Evolutionary conservation across 2,888 invertebrate species (phyloP).

Genomic region (Palloptera scutellata): DNA sequence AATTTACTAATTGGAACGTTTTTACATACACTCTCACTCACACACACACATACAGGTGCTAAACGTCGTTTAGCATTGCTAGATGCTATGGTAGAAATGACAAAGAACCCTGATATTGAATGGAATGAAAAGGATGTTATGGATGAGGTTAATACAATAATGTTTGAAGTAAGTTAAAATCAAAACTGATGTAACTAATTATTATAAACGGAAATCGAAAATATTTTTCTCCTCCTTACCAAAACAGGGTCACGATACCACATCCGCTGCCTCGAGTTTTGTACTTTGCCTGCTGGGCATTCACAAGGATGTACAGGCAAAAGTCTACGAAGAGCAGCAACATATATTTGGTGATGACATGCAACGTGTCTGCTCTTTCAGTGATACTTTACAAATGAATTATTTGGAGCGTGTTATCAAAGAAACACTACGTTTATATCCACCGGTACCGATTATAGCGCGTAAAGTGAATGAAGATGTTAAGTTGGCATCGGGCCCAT

Average conservation of each 20-base stretch:
- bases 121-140: constrained; percentile 82
- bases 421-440: constrained; percentile 79
- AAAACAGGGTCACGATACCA: constrained; percentile 79
- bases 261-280: constrained; percentile 87
- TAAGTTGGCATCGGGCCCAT: constrained; percentile 69
- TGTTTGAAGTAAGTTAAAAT: constrained; percentile 73
- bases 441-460: constrained; percentile 82
- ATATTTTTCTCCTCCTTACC: not conserved
- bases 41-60: constrained; percentile 66
- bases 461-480: constrained; percentile 75
- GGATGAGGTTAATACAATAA: constrained; percentile 87
- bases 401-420: constrained; percentile 81
- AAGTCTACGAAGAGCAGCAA: constrained; percentile 76
- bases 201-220: too few relatives aligned
- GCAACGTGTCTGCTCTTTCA: constrained; percentile 74
- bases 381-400: constrained; percentile 82
- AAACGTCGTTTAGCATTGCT: constrained; percentile 87
- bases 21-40: not conserved
- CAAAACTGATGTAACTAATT: not conserved
- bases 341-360: constrained; percentile 81
- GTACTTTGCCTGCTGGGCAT: constrained; percentile 82
- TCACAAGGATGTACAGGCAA: constrained; percentile 80
- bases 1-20: constrained; percentile 8
- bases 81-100: constrained; percentile 86
- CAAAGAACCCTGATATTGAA: constrained; percentile 74